phyloP scores from a whole-genome alignment of 1,140 invertebrate genomes.

The Belonocnema kinseyi region DNA sequence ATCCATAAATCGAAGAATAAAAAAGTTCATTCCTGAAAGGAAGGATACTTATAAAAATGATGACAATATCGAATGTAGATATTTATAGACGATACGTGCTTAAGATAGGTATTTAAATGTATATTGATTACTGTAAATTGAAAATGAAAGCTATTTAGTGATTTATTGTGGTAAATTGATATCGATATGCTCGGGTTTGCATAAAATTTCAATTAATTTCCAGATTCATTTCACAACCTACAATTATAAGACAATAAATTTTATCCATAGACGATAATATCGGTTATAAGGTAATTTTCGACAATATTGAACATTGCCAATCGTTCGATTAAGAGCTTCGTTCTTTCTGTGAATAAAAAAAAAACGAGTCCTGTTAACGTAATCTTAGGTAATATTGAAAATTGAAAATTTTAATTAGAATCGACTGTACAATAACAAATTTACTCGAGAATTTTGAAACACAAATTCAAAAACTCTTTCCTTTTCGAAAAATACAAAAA shows the following conservation, averaged over 20 bases:
- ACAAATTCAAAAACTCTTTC: too few relatives aligned
- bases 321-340: constrained; percentile 50
- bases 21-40: background rate
- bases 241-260: constrained; percentile 18
- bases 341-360: constrained; percentile 15
- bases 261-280: constrained; percentile 10
- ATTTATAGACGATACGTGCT: constrained; percentile 47
- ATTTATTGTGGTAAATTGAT: constrained; percentile 19
- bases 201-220: background rate
- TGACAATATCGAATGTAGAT: constrained; percentile 68
- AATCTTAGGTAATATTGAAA: background rate
- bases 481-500: too few relatives aligned
- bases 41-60: constrained; percentile 50
- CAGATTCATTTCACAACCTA: constrained; percentile 18
- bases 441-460: too few relatives aligned
- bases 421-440: background rate
- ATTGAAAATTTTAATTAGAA: background rate
- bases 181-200: background rate
- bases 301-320: constrained; percentile 70
- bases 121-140: constrained; percentile 55
- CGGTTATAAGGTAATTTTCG: constrained; percentile 54
- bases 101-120: constrained; percentile 55
- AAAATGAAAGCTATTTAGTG: constrained; percentile 37
- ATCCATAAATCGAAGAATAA: constrained; percentile 10
- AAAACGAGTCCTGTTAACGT: background rate